Evolutionary conservation across 2,797 vertebrate species (phyloP).

Genomic region (Ctenosaura bakeri): DNA sequence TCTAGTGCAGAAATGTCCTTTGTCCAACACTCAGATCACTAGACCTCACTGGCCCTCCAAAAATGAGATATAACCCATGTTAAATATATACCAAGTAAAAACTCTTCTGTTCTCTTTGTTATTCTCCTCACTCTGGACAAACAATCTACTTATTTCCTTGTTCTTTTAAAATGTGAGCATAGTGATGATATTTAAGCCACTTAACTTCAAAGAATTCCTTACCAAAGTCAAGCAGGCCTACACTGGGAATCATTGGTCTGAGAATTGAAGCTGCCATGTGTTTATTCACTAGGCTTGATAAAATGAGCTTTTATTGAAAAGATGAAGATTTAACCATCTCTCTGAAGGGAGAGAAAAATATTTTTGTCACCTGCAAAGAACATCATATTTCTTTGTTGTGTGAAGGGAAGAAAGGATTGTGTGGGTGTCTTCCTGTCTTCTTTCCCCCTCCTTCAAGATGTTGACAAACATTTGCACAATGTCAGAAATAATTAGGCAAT

Average conservation of each 20-base stretch:
- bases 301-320: slow-evolving; percentile 56
- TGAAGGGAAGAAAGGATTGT: slow-evolving; percentile 68
- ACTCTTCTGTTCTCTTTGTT: background rate
- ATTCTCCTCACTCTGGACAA: background rate
- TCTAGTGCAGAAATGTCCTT: no score
- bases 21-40: no score
- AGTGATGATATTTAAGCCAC: background rate
- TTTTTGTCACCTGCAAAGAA: slow-evolving; percentile 62
- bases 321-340: slow-evolving; percentile 61
- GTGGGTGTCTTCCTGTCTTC: slow-evolving; percentile 54
- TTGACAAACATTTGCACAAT: slow-evolving; percentile 81
- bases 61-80: no score
- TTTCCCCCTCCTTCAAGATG: slow-evolving; percentile 69
- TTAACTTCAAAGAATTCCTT: background rate
- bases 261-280: background rate
- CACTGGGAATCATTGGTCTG: background rate
- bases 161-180: background rate
- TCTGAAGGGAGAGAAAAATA: slow-evolving; percentile 66
- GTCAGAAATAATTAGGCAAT: slow-evolving; percentile 83
- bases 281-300: slow-evolving; percentile 19
- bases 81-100: background rate
- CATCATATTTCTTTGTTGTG: slow-evolving; percentile 66
- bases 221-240: background rate
- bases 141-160: background rate
- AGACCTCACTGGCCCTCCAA: no score